Evolutionary conservation across 2,888 invertebrate species (phyloP).

Genomic region (Halocaridina rubra): DNA sequence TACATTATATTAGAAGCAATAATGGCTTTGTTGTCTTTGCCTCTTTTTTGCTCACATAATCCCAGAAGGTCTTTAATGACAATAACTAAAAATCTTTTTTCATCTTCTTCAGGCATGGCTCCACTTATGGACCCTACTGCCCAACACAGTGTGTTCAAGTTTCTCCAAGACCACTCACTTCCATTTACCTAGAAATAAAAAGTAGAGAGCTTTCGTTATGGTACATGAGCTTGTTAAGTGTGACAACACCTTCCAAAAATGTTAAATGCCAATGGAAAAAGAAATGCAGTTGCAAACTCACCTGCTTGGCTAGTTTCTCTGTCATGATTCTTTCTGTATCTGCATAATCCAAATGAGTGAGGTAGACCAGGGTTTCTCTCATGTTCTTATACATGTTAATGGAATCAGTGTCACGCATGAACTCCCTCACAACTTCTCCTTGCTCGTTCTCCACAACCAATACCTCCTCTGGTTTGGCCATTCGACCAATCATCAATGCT

Average conservation of each 20-base stretch:
- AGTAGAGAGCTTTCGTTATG: no score
- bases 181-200: slow-evolving; percentile 82
- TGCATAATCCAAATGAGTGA: slow-evolving; percentile 97
- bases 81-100: slow-evolving; percentile 97
- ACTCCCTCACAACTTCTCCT: slow-evolving; percentile 98
- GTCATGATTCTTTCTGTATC: slow-evolving; percentile 99
- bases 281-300: background rate
- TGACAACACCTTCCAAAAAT: background rate
- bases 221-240: background rate
- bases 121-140: slow-evolving; percentile 99
- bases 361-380: slow-evolving; percentile 96
- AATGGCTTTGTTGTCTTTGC: slow-evolving; percentile 99
- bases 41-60: slow-evolving; percentile 96
- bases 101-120: slow-evolving; percentile 99
- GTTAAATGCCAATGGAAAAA: background rate
- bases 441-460: slow-evolving; percentile 99
- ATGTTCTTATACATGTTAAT: slow-evolving; percentile 99
- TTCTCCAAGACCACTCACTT: slow-evolving; percentile 99
- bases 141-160: slow-evolving; percentile 98
- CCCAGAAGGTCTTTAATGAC: slow-evolving; percentile 98
- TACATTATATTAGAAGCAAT: slow-evolving; percentile 99
- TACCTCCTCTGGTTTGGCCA: slow-evolving; percentile 99
- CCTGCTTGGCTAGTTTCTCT: slow-evolving; percentile 94
- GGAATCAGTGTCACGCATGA: slow-evolving; percentile 99
- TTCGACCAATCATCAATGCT: slow-evolving; percentile 97